Conservation (phyloP, 2,113 vertebrate species). For the mouse (Mus musculus) region GRCm39 chr6:35306501-35307000, state of each 20-base stretch:
- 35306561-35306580: not conserved
- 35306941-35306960: not conserved
- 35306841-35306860: not conserved
- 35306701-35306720: not conserved
- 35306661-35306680: not conserved
- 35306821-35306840: not conserved
- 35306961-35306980: constrained; percentile 48
- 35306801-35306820: not conserved
- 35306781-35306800: not conserved
- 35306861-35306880: not conserved
- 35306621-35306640: fast-evolving
- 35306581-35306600: not conserved
- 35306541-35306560: not conserved
- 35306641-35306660: not conserved
- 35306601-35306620: not conserved
- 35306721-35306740: not conserved
- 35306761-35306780: not conserved
- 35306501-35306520: not conserved
- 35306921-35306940: not conserved
- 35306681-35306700: not conserved
- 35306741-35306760: not conserved
- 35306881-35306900: constrained; percentile 3
- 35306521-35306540: not conserved
- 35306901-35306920: not conserved
- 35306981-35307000: constrained; percentile 30